Base-by-base conservation (phyloP, 2,113 vertebrate genomes). In the Fregata magnificens region DNA sequence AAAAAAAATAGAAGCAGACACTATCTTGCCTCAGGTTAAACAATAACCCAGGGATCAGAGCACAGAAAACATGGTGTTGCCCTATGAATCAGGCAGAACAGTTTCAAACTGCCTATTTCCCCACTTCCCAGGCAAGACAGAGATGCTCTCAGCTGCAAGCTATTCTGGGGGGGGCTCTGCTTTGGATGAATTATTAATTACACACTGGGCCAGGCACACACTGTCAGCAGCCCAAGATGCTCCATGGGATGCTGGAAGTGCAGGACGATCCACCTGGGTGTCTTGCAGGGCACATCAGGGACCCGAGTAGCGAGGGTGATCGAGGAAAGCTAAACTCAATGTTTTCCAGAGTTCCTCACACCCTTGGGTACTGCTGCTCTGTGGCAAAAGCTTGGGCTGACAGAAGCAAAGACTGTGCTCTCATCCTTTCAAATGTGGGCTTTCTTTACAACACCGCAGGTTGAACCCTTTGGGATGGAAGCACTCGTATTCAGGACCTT, bases 301-400 rank as follows among this genome's bases (percentile, higher is more conserved):
- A 67, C 38, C 16, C 2, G 2, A 15, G 4, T 26, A 56, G 2
- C 40, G n/a, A 71, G 6, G 5, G 5, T 0, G 0, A 24, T 10
- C 5, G 24, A 49, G 3, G 14, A 88, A 86, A 81, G 4, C 5
- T 38, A 19, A 58, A 50, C 8, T 61, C 55, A 47, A 2, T 7
- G 5, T 62, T 80, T 78, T 73, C 36, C 47, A 71, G 71, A 55
- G 36, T 12, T 69, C 17, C 32, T 80, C 11, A 10, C 21, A 15
- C 13, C 44, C 20, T 28, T 50, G 34, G 10, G 12, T 62, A 66
- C 25, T 2, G 1, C 13, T 31, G 6, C 16, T 69, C 11, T 72
- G 10, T n/a, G 13, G 12, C 5, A 72, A 52, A 78, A 20, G 2
- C 40, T 88, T 53, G 15, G 22, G 6, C 21, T 32, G 19, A 38